Evolutionary conservation across 2,888 invertebrate species (phyloP), one percentile per base, ranked within the genome.

Genomic region (Calliopum simillimum): DNA sequence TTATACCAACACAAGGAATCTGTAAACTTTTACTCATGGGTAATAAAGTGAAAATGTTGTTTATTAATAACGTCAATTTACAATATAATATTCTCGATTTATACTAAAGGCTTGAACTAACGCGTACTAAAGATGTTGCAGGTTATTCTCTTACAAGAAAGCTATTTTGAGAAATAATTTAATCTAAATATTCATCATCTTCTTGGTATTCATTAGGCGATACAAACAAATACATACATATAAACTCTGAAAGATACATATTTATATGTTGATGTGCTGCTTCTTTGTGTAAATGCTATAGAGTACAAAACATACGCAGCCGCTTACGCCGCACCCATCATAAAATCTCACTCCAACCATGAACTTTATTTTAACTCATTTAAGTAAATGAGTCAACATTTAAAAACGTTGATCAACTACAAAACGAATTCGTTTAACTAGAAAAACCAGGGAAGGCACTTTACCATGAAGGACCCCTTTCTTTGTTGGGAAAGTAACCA

Each of bases 21-120:
- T 33, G 5, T 33, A 33, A 33, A 33, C 33, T 33, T 33, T 33
- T 8, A 33, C 33, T 33, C n/a, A 21, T 46, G 21, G 46, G 61
- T 61, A 46, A 64, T 64, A 33, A 51, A 64, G 63, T 63, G 33
- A 25, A 63, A 64, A 64, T 53, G 21, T 53, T 53, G 41, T 51
- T 64, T 73, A 74, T 74, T 73, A 71, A 71, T 71, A 73, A 71
- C 66, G 71, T 66, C 73, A 74, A 69, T 73, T 74, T 73, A 61
- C 71, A 66, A 68, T 69, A 69, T 71, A 72, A 72, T 69, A 69
- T 68, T 69, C 70, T 55, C 70, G 68, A 73, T 74, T 73, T 71
- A 70, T 71, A 67, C 44, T 55, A 14, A 19, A 59, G 59, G 16
- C 43, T 19, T 33, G 5, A 33, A 8, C 33, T 33, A 8, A 1